Evolutionary conservation across 2,888 invertebrate genomes (phyloP).

Genomic region (Euzetes globulus): DNA sequence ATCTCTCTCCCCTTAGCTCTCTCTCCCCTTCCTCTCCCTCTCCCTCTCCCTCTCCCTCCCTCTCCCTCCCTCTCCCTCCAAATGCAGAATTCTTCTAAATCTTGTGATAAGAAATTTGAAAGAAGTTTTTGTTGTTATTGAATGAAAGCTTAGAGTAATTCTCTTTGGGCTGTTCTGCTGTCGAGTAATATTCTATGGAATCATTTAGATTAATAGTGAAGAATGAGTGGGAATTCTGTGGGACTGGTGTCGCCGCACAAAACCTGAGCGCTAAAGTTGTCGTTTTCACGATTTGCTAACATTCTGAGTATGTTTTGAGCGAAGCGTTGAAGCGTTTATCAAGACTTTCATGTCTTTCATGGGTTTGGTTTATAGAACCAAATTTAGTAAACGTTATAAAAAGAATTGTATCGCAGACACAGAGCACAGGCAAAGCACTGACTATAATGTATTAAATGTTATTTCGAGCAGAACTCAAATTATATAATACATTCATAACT

Average conservation of each 20-base stretch:
- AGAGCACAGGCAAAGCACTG: background rate
- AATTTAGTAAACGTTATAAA: conserved; percentile 20
- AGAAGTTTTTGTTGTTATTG: too few relatives aligned
- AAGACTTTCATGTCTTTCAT: background rate
- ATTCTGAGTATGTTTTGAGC: conserved; percentile 7
- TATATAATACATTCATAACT: background rate
- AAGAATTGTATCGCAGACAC: conserved; percentile 6
- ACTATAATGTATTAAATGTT: background rate
- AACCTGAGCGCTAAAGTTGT: background rate
- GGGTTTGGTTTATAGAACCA: background rate
- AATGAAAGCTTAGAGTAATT: too few relatives aligned
- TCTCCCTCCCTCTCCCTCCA: too few relatives aligned
- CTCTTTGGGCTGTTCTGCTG: too few relatives aligned
- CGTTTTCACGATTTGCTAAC: background rate
- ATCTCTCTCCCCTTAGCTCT: too few relatives aligned
- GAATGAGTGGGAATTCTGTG: background rate
- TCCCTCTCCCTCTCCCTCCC: too few relatives aligned
- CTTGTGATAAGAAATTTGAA: too few relatives aligned
- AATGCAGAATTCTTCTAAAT: too few relatives aligned
- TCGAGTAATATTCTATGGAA: too few relatives aligned
- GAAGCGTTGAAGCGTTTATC: conserved; percentile 14
- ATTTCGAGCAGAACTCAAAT: background rate
- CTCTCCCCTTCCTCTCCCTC: too few relatives aligned
- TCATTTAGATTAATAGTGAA: too few relatives aligned
- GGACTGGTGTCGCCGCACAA: background rate